These are phyloP conservation scores for Manacus vitellinus DNA, from an alignment of 2,113 vertebrate species.

Conservation along the genomic window DNA sequence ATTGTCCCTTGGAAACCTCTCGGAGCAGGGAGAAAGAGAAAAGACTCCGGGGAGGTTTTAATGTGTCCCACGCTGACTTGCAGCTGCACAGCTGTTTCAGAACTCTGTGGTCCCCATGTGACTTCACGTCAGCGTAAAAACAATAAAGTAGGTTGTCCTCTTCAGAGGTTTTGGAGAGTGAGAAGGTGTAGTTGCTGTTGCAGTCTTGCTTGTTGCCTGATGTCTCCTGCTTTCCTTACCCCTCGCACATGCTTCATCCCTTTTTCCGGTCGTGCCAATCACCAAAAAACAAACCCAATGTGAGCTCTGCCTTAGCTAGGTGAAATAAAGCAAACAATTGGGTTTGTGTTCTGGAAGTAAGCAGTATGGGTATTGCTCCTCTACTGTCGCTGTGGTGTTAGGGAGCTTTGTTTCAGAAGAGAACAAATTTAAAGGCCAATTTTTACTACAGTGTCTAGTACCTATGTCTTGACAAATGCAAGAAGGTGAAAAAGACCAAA, in stretches of 20 bases:
- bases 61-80: fast-evolving
- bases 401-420: background rate
- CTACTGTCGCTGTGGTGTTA: background rate
- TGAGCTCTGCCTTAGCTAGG: background rate
- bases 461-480: background rate
- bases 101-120: too few relatives aligned
- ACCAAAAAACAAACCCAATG: fast-evolving
- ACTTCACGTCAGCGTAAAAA: too few relatives aligned
- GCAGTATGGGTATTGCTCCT: fast-evolving
- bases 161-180: fast-evolving
- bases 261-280: fast-evolving
- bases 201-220: fast-evolving
- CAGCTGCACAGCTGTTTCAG: too few relatives aligned
- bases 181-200: background rate
- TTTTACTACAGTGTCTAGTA: fast-evolving
- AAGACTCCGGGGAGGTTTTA: fast-evolving
- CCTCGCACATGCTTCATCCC: fast-evolving
- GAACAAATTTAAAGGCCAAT: background rate
- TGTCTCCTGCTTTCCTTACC: background rate
- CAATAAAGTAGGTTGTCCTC: fast-evolving
- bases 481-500: background rate
- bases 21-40: fast-evolving
- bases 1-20: background rate
- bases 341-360: background rate
- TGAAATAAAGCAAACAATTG: background rate